Conservation (phyloP, 2,888 invertebrate species). For the Hydropsyche betteni region DNA sequence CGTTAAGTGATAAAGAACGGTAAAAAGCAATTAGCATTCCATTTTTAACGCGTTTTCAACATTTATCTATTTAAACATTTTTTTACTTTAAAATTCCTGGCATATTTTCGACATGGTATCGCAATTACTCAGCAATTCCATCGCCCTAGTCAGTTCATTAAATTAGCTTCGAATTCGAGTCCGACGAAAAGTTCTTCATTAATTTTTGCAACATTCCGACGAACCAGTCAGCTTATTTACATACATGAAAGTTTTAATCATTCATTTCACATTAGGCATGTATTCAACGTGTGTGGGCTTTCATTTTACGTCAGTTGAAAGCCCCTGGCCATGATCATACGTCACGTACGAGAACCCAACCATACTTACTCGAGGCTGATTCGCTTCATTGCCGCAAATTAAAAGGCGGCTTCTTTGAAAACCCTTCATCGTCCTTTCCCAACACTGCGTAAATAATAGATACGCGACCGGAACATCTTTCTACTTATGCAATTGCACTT, state of each 20-base stretch:
- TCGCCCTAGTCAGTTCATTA: too few relatives aligned
- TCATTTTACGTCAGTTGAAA: neutral
- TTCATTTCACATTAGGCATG: neutral
- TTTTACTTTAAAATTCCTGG: too few relatives aligned
- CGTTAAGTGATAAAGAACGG: too few relatives aligned
- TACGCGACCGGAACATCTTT: constrained; percentile 9
- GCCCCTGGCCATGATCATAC: constrained; percentile 17
- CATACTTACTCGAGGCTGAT: constrained; percentile 28
- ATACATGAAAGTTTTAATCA: neutral
- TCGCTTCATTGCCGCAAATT: constrained; percentile 43
- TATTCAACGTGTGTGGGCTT: neutral
- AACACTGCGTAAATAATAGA: constrained; percentile 28
- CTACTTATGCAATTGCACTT: too few relatives aligned
- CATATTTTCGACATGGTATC: too few relatives aligned
- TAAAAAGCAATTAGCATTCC: too few relatives aligned
- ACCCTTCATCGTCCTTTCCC: constrained; percentile 10
- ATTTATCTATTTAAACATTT: too few relatives aligned
- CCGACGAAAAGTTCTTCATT: too few relatives aligned
- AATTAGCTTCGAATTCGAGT: too few relatives aligned
- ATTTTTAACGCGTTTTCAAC: too few relatives aligned
- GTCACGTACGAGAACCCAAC: constrained; percentile 10
- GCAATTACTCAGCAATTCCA: too few relatives aligned
- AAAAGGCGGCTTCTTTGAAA: constrained; percentile 34
- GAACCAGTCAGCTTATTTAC: neutral
- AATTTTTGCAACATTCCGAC: too few relatives aligned